Evolutionary conservation across 2,888 invertebrate genomes (phyloP), one percentile per base, ranked within the genome.

Genomic region (Pardosa pseudoannulata): DNA sequence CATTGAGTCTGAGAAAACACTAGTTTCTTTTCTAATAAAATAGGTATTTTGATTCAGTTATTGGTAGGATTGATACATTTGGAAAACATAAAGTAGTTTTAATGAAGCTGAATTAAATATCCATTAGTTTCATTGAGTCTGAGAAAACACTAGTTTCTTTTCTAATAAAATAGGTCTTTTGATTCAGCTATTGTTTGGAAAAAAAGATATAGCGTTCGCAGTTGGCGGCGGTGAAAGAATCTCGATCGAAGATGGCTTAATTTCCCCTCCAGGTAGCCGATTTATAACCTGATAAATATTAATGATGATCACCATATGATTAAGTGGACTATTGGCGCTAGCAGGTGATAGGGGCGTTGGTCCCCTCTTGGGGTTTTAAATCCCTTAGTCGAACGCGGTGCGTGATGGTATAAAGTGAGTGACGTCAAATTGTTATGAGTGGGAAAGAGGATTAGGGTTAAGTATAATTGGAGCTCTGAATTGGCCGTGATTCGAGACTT

Each of bases 261-360:
- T 46, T 23, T 46, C 41, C 28, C 16, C 36, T 79, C 68, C 32
- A 79, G 74, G 85, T 79, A 86, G 79, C 85, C 64, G 79, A 68
- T 79, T 74, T 86, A 79, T 86, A 74, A 79, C 79, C 70, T 86
- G 73, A 79, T 86, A 79, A 86, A 86, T 86, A 86, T 86, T 86
- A 79, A 86, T 86, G 74, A 27, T 86, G 85, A 86, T 86, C 85
- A 86, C 74, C 79, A 73, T 67, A 70, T 79, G 85, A 86, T 86
- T 70, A 79, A 86, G 79, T 73, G 64, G 28, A 27, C 56, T 36
- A 83, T 72, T 71, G 65, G 76, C 23, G 62, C 28, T 13, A 73
- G 79, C 79, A 79, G 79, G 85, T 86, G 85, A 86, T 79, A 74
- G 74, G 85, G 79, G 79, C 85, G 85, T 85, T 56, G 56, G 56